Evolutionary conservation across 2,888 invertebrate species (phyloP), one percentile per base, ranked within the genome.

Genomic region (Lasioglossum zephyrum): DNA sequence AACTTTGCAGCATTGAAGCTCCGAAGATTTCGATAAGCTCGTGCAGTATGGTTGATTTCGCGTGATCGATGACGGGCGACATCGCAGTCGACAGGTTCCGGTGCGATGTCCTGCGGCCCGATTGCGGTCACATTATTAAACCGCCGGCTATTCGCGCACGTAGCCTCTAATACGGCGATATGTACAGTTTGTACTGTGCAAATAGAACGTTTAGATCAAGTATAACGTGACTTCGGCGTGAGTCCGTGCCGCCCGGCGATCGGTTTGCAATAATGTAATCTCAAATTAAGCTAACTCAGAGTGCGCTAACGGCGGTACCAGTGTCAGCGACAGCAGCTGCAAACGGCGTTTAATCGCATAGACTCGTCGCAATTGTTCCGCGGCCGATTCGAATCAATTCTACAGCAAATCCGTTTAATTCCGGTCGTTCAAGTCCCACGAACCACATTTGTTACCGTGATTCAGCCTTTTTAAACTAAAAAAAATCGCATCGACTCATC

Each of bases 91-190:
- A 89, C 88, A 88, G 84, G 88, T 84, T 82, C 79, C 76, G 79
- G 74, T 39, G 73, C 84, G 73, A 79, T 79, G 85, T 76, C 85
- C 73, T 26, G 79, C 75, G 85, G 79, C 47, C 79, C 84, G 80
- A 79, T 78, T 87, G 84, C 81, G 89, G 89, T 75, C 84, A 79
- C 84, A 89, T 88, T 88, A 88, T 88, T 88, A 88, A 88, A 88
- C 88, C 87, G 70, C 87, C 69, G 81, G 73, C 77, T 81, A 57
- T 82, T 78, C 75, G 73, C 76, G 81, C 41, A 77, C 69, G 83
- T 78, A 70, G 75, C 49, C 87, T 39, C 81, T 89, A 84, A 87
- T 87, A 89, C 87, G 49, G 5, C 53, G 81, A 77, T 82, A 87
- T 87, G 81, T 73, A 89, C 89, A 89, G 87, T 87, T 88, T 87